phyloP scores from a whole-genome alignment of 2,888 invertebrate genomes.

The Chloroclystis v-ata region DNA sequence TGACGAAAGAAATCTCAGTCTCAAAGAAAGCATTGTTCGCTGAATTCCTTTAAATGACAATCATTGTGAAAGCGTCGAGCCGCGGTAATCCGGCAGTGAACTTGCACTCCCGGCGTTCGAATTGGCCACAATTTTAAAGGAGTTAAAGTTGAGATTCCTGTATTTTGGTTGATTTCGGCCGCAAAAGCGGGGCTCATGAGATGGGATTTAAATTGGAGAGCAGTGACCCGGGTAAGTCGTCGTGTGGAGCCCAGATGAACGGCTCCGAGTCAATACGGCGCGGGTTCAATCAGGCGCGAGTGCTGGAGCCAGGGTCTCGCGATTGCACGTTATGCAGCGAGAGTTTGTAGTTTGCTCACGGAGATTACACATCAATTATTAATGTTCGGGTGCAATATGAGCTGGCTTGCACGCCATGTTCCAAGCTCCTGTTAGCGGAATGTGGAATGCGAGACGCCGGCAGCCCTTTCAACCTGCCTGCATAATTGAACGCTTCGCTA shows the following conservation, averaged over 20 bases:
- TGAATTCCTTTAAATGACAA: constrained; percentile 16
- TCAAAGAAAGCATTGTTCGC: constrained; percentile 12
- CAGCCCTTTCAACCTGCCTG: constrained; percentile 21
- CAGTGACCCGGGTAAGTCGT: constrained; percentile 42
- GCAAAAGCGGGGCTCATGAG: constrained; percentile 38
- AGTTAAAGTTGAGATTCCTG: constrained; percentile 26
- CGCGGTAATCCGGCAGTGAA: constrained; percentile 10
- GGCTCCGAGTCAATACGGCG: constrained; percentile 25
- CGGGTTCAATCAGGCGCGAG: constrained; percentile 21
- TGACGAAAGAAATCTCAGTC: constrained; percentile 12
- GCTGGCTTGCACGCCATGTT: constrained; percentile 8
- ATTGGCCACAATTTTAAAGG: constrained; percentile 20
- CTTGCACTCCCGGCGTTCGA: neutral
- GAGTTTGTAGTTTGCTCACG: neutral
- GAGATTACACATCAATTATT: constrained; percentile 21
- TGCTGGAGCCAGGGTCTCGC: neutral
- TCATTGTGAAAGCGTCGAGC: constrained; percentile 12
- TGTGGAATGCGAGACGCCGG: constrained; percentile 19
- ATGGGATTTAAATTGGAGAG: constrained; percentile 53
- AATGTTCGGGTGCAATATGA: constrained; percentile 8
- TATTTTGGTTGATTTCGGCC: constrained; percentile 17
- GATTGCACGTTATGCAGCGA: neutral
- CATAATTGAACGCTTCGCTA: constrained; percentile 22
- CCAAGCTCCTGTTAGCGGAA: constrained; percentile 6
- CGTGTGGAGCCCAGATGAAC: constrained; percentile 18